Base-by-base conservation (phyloP, 1,140 invertebrate genomes). In the Alviniconcha marisindica region DNA sequence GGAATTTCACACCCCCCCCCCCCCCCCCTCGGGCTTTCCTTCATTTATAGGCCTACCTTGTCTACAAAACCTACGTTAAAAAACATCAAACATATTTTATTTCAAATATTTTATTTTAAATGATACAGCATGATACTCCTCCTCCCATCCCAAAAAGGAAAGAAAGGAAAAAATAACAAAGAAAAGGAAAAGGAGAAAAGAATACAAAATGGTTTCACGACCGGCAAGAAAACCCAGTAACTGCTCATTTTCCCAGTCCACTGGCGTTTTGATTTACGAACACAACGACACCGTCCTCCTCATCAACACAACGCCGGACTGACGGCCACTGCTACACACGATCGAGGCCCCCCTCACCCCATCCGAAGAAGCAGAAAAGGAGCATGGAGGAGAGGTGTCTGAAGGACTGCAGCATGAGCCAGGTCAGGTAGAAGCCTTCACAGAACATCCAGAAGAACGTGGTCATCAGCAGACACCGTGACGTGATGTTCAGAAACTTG, bases 341-440 rank as follows among this genome's bases (percentile, higher is more conserved):
- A n/a, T n/a, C n/a, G n/a, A 51, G 48, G 18, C 48, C 18, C 48
- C 48, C 83, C 87, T 81, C 84, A 92, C 94, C 94, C 95, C 95
- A 95, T 73, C 95, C 94, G 42, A 95, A 90, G 14, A 94, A 44
- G 80, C 94, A 94, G 83, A 94, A 95, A 63, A 92, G 82, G 0
- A 92, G 83, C 5, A 95, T 91, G 18, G 88, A 92, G 83, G 93
- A 94, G 66, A 94, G 92, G 74, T 94, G 94, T 1, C 93, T 92
- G 86, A 95, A 94, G 1, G 94, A 94, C 2, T 93, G 90, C 0
- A 94, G 91, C 80, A 95, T 92, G 21, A 95, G 89, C 80, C 93
- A 92, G 84, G 95, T 94, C 1, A 95, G 91, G 83, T 94, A 94
- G 85, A 93, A 94, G 0, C 93, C 94, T 88, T 95, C 94, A 85